phyloP scores from a whole-genome alignment of 1,140 invertebrate genomes.

The Mercenaria mercenaria region DNA sequence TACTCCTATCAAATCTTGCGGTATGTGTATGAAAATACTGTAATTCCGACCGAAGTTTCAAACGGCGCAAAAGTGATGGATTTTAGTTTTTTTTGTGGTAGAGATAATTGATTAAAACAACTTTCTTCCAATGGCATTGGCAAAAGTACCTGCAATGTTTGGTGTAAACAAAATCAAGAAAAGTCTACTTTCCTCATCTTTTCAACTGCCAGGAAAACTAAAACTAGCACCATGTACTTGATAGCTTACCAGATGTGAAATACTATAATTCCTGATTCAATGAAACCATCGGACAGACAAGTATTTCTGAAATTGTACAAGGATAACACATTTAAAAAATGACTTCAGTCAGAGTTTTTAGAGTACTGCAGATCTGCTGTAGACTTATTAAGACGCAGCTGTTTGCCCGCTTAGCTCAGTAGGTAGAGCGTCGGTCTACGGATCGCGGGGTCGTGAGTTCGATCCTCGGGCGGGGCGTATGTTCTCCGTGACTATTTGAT shows the following conservation, averaged over 20 bases:
- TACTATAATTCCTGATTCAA: constrained; percentile 36
- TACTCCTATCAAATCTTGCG: constrained; percentile 28
- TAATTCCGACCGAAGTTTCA: background rate
- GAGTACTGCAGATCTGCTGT: constrained; percentile 50
- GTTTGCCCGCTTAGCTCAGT: too few species aligned
- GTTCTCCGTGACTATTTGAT: too few species aligned
- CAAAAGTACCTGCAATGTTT: constrained; percentile 41
- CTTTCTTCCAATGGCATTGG: constrained; percentile 56
- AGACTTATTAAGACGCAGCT: constrained; percentile 43
- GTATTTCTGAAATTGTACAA: constrained; percentile 49
- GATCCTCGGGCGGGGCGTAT: too few species aligned
- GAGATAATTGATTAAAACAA: constrained; percentile 41
- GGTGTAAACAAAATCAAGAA: constrained; percentile 31
- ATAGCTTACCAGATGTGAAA: background rate
- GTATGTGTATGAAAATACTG: constrained; percentile 12
- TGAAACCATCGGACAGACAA: constrained; percentile 34
- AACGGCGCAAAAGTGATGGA: constrained; percentile 1
- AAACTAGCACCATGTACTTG: background rate
- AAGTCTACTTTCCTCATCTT: constrained; percentile 60
- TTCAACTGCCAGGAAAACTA: constrained; percentile 46
- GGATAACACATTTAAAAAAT: constrained; percentile 1
- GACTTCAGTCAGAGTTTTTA: constrained; percentile 19
- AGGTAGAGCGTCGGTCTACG: too few species aligned
- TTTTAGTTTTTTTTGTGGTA: background rate
- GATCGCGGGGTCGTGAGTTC: too few species aligned